A percentile compares a stretch with the other conserved stretches of the same genome.
Conservation (phyloP, 2,113 vertebrate genomes). For the Girardinichthys multiradiatus region DNA sequence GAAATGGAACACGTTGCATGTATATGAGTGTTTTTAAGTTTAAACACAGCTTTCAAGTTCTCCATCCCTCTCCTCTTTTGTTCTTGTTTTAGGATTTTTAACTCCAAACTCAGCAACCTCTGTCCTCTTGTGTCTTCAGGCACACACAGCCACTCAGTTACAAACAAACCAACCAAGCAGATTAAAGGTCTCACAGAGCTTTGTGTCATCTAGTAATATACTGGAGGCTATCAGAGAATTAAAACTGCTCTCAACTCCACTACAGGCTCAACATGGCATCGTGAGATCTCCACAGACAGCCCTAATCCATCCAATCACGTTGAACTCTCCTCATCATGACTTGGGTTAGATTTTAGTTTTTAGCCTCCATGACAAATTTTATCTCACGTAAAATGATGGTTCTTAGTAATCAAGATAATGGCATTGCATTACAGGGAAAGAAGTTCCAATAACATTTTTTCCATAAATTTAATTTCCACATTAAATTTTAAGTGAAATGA, state of each 20-base stretch:
- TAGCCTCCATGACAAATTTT: neutral
- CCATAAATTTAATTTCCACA: neutral
- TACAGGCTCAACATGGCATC: constrained; percentile 23
- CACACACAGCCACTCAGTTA: neutral
- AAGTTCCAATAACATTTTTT: neutral
- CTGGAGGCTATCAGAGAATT: constrained; percentile 27
- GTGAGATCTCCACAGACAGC: constrained; percentile 19
- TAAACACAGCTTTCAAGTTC: too few species aligned
- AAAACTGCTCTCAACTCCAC: constrained; percentile 37
- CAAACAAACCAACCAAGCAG: constrained; percentile 4
- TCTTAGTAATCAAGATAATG: neutral
- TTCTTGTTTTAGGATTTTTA: neutral
- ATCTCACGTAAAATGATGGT: neutral
- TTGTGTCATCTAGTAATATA: constrained; percentile 38
- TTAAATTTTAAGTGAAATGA: neutral
- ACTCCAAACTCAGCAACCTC: constrained; percentile 52
- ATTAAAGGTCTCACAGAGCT: constrained; percentile 47
- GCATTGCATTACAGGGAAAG: neutral
- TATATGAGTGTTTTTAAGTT: neutral
- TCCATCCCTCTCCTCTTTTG: too few species aligned
- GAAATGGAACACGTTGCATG: constrained; percentile 2
- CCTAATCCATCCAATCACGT: constrained; percentile 32
- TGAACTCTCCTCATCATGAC: constrained; percentile 18
- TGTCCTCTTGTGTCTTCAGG: constrained; percentile 8
- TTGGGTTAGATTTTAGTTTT: neutral